phyloP scores from a whole-genome alignment of 2,888 invertebrate species.

The Rhamnusium bicolor region DNA sequence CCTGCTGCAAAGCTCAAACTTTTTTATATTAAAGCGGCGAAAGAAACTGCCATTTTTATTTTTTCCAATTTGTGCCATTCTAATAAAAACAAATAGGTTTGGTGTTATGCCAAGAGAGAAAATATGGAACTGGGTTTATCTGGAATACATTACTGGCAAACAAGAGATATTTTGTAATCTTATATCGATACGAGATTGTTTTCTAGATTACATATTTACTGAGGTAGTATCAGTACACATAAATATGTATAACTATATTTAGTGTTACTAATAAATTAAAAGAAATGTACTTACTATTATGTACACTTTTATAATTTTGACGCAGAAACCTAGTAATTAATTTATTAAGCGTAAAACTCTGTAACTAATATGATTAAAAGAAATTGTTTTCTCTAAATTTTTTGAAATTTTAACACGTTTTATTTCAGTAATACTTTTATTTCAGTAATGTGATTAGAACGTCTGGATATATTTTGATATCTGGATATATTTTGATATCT shows the following conservation, averaged over 20 bases:
- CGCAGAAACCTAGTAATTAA: too few species aligned
- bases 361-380: too few species aligned
- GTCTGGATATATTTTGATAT: too few species aligned
- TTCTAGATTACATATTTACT: conserved; percentile 19
- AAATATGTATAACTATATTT: neutral
- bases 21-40: neutral
- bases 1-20: neutral
- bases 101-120: conserved; percentile 37
- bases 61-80: conserved; percentile 31
- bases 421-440: too few species aligned
- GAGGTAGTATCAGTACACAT: neutral
- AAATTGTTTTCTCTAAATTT: too few species aligned
- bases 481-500: too few species aligned
- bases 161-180: conserved; percentile 24
- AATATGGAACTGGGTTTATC: conserved; percentile 8
- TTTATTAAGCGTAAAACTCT: too few species aligned
- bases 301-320: too few species aligned
- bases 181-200: conserved; percentile 21
- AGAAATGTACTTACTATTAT: too few species aligned
- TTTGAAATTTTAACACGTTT: too few species aligned
- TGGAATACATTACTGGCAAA: conserved; percentile 24
- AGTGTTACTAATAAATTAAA: too few species aligned
- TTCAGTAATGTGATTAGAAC: too few species aligned
- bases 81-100: conserved; percentile 41
- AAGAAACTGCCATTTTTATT: conserved; percentile 16